Base-by-base conservation (phyloP, 2,113 vertebrate genomes). In the Ochotona curzoniae region DNA sequence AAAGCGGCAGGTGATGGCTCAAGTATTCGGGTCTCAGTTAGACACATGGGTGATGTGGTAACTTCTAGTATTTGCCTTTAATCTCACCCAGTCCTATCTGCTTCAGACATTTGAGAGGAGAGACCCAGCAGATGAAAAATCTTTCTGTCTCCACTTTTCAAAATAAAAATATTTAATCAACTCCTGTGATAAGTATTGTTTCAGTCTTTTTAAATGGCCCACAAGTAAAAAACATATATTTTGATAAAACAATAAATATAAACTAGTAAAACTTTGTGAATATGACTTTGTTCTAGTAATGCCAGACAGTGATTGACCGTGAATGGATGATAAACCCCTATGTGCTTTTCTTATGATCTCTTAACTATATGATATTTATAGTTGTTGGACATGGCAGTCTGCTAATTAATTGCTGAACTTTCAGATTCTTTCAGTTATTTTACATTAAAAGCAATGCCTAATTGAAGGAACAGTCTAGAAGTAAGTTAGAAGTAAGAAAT, bases 361-460 rank as follows among this genome's bases (percentile, higher is more conserved):
- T 91, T 71, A 32, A 61, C 32, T 60, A 54, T 12, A 30, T 60
- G 69, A 28, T 63, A 66, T 70, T 71, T 93, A 63, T 26, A 57
- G 4, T 54, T 67, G 35, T 67, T 82, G 57, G 32, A 30, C 38
- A 74, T 84, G 92, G 12, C 47, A 82, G 54, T 80, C 35, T 92
- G 95, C 35, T 87, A 81, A 54, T 87, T 64, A 87, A 81, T 4
- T 74, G 20, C 47, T 82, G 30, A 76, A 74, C 2, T 38, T 63
- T 76, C 81, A 90, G 5, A 82, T 51, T 82, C 8, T 90, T 93
- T 92, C 23, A 85, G 15, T 70, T 90, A 80, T 91, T 91, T 18
- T 35, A 54, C 8, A 81, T 91, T 32, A 54, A 76, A 83, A 82
- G 49, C 21, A 91, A 87, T 57, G 10, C 11, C 54, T 63, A 7